Conservation (phyloP, 1,140 invertebrate genomes). For the Aphaenogaster ashmeadi region DNA sequence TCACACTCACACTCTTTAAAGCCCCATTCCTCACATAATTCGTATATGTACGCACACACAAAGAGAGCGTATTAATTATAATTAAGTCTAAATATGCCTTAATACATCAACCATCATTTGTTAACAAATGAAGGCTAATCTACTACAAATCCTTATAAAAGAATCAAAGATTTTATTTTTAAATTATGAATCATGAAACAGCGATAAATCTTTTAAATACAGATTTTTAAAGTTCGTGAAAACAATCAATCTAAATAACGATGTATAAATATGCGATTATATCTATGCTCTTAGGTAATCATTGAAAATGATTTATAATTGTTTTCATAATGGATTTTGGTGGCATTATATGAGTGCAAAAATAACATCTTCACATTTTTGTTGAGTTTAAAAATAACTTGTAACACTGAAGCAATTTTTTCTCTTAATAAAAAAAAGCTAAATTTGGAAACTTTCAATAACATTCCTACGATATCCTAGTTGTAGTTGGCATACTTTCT, state of each 20-base stretch:
- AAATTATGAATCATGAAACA: not conserved
- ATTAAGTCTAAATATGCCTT: not conserved
- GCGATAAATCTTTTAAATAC: not conserved
- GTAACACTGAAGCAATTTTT: not conserved
- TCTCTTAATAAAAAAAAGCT: not conserved
- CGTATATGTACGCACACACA: too few species aligned
- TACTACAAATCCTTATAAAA: not conserved
- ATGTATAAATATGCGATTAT: not conserved
- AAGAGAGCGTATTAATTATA: not conserved
- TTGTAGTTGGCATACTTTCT: not conserved
- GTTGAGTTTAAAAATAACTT: not conserved
- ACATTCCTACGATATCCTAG: not conserved
- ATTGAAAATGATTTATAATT: not conserved
- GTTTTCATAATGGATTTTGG: not conserved
- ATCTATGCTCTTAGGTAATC: not conserved
- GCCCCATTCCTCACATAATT: not conserved
- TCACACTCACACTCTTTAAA: too few species aligned
- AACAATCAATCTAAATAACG: not conserved
- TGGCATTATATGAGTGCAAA: not conserved
- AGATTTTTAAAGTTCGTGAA: not conserved
- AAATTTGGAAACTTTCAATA: not conserved
- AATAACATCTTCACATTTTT: not conserved
- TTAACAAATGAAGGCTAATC: not conserved
- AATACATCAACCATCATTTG: not conserved
- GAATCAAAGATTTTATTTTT: not conserved